These are phyloP conservation scores for Coregonus ussuriensis DNA, from an alignment of 2,797 vertebrate genomes.

Conservation along the genomic window DNA sequence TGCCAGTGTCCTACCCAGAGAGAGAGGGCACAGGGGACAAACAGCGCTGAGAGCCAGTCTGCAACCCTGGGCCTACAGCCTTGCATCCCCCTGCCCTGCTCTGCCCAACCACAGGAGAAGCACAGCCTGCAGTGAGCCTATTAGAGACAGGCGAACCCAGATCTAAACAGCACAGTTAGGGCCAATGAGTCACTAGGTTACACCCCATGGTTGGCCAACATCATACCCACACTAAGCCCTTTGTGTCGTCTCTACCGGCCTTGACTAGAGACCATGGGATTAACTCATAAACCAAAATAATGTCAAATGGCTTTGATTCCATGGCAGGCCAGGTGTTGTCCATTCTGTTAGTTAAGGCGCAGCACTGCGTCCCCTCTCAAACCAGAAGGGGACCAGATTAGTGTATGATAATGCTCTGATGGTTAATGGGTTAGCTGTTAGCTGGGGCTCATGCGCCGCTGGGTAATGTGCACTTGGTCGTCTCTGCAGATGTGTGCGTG, in stretches of 20 bases:
- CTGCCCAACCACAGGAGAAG: background rate
- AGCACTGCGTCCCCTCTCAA: slow-evolving; percentile 20
- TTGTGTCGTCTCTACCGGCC: background rate
- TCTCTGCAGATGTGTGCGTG: slow-evolving; percentile 71
- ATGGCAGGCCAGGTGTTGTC: slow-evolving; percentile 1
- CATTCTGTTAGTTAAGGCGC: background rate
- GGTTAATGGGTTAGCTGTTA: slow-evolving; percentile 58
- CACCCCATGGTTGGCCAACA: slow-evolving; percentile 3
- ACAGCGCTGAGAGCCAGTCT: background rate
- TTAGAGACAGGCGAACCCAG: background rate
- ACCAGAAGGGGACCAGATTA: slow-evolving; percentile 31
- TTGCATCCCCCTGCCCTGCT: background rate
- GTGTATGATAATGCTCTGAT: slow-evolving; percentile 38
- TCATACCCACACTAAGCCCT: background rate
- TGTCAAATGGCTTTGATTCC: background rate
- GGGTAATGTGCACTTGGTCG: slow-evolving; percentile 72
- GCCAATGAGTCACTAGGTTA: background rate
- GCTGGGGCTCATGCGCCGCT: slow-evolving; percentile 65
- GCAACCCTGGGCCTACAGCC: background rate
- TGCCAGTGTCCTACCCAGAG: background rate
- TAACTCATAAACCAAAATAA: background rate
- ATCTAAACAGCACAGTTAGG: background rate
- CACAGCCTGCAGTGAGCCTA: background rate
- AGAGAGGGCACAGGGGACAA: slow-evolving; percentile 9
- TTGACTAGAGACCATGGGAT: background rate